A percentile compares a stretch with the other conserved stretches of the same genome.
Conservation (phyloP, 2,113 vertebrate species). For the Pseudonaja textilis region DNA sequence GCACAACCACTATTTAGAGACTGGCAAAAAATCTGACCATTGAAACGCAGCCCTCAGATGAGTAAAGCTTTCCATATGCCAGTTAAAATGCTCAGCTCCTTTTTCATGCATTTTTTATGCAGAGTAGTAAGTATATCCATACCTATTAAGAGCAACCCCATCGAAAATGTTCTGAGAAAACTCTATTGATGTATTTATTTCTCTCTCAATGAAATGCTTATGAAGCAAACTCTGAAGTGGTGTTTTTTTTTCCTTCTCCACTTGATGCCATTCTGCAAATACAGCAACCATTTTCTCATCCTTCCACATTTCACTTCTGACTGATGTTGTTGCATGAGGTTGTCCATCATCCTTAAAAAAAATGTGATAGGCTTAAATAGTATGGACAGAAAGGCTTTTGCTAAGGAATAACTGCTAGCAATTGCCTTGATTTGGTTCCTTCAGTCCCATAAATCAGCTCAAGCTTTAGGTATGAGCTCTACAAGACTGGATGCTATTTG, state of each 20-base stretch:
- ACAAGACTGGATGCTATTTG: neutral
- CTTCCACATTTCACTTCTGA: neutral
- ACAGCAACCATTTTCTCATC: conserved; percentile 1
- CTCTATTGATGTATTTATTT: neutral
- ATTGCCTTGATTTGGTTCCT: neutral
- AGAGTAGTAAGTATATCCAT: neutral
- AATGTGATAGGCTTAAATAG: neutral
- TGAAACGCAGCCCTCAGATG: neutral
- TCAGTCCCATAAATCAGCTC: neutral
- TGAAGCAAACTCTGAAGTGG: conserved; percentile 24
- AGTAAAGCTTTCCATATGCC: neutral
- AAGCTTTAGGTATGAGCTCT: neutral
- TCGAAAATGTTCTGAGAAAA: conserved; percentile 23
- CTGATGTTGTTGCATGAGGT: neutral
- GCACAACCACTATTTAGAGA: neutral
- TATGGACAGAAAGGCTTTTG: neutral
- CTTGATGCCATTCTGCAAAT: neutral
- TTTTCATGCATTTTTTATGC: conserved; percentile 16
- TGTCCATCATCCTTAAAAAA: neutral
- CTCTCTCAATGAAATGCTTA: conserved; percentile 20
- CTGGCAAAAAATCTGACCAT: neutral
- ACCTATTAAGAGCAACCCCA: conserved; percentile 31
- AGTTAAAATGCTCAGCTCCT: conserved; percentile 18
- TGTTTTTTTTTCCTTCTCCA: neutral
- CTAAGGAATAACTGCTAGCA: neutral